Evolutionary conservation across 1,140 invertebrate species (phyloP).

Genomic region (Drosophila kepulauana): DNA sequence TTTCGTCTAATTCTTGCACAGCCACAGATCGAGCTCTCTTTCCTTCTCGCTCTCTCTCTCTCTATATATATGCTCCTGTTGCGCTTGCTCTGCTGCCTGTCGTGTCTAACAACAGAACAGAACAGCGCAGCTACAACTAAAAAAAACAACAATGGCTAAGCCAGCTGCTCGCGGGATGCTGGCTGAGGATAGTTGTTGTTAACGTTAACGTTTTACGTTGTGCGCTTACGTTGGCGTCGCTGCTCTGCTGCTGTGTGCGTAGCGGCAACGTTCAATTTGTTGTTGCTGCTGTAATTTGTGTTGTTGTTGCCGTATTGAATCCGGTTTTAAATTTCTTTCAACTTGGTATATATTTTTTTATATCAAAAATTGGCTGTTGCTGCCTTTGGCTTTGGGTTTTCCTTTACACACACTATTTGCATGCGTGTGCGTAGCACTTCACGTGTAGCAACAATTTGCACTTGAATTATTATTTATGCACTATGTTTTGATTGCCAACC

Average conservation of each 20-base stretch:
- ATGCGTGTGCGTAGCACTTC: constrained; percentile 24
- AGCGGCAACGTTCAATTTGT: constrained; percentile 35
- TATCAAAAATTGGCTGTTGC: constrained; percentile 45
- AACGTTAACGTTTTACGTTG: constrained; percentile 6
- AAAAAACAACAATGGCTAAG: constrained; percentile 21
- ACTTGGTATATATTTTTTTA: constrained; percentile 65
- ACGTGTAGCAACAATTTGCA: constrained; percentile 37
- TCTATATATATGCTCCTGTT: constrained; percentile 46
- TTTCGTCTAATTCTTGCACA: too few relatives aligned
- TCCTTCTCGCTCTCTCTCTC: not conserved
- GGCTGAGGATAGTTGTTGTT: constrained; percentile 40
- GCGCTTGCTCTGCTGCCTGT: constrained; percentile 41
- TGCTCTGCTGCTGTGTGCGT: constrained; percentile 46
- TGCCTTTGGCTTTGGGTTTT: constrained; percentile 34
- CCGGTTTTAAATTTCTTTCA: constrained; percentile 78
- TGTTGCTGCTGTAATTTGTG: constrained; percentile 35
- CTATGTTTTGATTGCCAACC: constrained; percentile 11
- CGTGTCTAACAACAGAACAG: not conserved
- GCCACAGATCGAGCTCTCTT: not conserved
- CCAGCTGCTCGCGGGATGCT: constrained; percentile 40
- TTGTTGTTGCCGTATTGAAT: constrained; percentile 65
- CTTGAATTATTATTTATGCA: constrained; percentile 35
- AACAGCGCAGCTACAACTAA: constrained; percentile 13
- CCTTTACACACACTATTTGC: constrained; percentile 31
- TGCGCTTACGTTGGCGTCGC: constrained; percentile 18